These are phyloP conservation scores for Meriones psammophilus DNA, from an alignment of 2,797 vertebrate genomes.

Conservation along the genomic window DNA sequence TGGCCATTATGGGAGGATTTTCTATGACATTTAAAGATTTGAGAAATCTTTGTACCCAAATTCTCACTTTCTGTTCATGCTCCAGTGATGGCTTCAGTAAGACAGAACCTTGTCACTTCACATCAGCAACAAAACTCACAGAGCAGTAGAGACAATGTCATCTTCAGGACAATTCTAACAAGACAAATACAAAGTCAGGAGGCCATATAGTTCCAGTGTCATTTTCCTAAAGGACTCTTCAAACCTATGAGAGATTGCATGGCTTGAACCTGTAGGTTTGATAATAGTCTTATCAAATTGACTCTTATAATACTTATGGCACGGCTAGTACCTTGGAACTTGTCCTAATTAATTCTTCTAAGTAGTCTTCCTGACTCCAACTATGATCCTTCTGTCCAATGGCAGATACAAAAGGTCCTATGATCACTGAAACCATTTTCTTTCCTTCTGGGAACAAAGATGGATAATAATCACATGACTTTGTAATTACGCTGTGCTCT, in stretches of 20 bases:
- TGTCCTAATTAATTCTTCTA: slow-evolving; percentile 6
- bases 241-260: not conserved
- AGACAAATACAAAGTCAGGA: slow-evolving; percentile 8
- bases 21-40: slow-evolving; percentile 33
- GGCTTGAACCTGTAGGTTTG: slow-evolving; percentile 39
- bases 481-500: not conserved
- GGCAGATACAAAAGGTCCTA: not conserved
- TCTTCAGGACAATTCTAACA: slow-evolving; percentile 21
- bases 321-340: not conserved
- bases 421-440: slow-evolving; percentile 5
- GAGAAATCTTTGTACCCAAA: not conserved
- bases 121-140: slow-evolving; percentile 24
- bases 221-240: slow-evolving; percentile 43
- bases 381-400: not conserved
- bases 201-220: not conserved
- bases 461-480: not conserved
- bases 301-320: not conserved
- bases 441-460: slow-evolving; percentile 1
- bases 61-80: slow-evolving; percentile 45
- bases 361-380: not conserved
- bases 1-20: not conserved
- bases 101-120: slow-evolving; percentile 46
- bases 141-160: slow-evolving; percentile 33
- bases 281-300: slow-evolving; percentile 4
- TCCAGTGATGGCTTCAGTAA: not conserved